phyloP scores from a whole-genome alignment of 2,888 invertebrate species.

The Athripsodes cinereus region DNA sequence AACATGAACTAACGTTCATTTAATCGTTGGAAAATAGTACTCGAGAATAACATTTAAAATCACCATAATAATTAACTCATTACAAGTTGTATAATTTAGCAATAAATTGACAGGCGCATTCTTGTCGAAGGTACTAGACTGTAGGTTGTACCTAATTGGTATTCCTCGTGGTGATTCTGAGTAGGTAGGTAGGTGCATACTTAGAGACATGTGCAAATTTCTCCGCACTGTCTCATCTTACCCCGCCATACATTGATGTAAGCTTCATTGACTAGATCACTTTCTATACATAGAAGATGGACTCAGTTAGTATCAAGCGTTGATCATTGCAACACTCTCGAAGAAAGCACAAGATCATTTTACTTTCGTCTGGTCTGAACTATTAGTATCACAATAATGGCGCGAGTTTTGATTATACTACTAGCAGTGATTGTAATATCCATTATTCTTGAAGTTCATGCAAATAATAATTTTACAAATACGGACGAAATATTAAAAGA shows the following conservation, averaged over 20 bases:
- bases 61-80: too few species aligned
- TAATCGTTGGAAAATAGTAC: too few species aligned
- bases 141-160: not conserved
- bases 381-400: not conserved
- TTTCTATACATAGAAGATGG: slow-evolving; percentile 15
- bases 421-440: not conserved
- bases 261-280: slow-evolving; percentile 12
- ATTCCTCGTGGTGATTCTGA: not conserved
- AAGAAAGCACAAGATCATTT: not conserved
- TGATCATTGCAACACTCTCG: not conserved
- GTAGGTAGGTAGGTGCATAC: too few species aligned
- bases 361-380: not conserved
- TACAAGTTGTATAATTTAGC: too few species aligned
- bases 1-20: too few species aligned
- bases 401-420: not conserved
- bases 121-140: not conserved
- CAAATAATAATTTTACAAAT: too few species aligned
- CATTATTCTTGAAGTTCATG: not conserved
- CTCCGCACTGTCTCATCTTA: slow-evolving; percentile 23
- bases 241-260: slow-evolving; percentile 7
- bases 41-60: too few species aligned
- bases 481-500: not conserved
- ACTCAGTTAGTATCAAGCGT: not conserved
- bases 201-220: slow-evolving; percentile 17
- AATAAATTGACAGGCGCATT: too few species aligned